Evolutionary conservation across 2,888 invertebrate species (phyloP), one percentile per base, ranked within the genome.

Genomic region (Cephus pulcher): DNA sequence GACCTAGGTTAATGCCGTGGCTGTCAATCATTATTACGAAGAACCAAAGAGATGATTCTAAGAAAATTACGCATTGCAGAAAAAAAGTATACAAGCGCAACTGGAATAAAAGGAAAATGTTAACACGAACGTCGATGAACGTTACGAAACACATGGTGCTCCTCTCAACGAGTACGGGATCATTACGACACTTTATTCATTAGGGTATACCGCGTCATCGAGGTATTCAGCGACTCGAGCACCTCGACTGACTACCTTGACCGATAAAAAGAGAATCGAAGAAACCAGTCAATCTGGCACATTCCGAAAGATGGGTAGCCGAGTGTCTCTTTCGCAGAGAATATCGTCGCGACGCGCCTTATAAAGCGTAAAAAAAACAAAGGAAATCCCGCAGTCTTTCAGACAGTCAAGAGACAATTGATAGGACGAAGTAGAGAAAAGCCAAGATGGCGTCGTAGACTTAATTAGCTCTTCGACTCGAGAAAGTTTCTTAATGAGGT

Each of bases 191-290:
- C 79, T 82, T 83, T 83, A 85, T 85, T 87, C 86, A 84, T 86
- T 86, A 86, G 83, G 80, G 80, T 81, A 82, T 81, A 75, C 77
- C 75, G 30, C 75, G 80, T 78, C 77, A 33, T 76, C 78, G 79
- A 79, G 70, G 56, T 40, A 73, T 74, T 69, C 76, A 73, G 56
- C 33, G n/a, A 30, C 70, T 70, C 69, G 15, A 37, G 75, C 33
- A 70, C 15, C 73, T 68, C 32, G 71, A 73, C 73, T 75, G 71
- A 74, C 81, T 84, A 84, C 88, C 88, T 88, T 88, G 87, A 86
- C 87, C 87, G 86, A 87, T 85, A 85, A 86, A 87, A 81, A 80
- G 85, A 87, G 56, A 87, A 83, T 71, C 71, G 71, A 71, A 71
- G 71, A 71, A 71, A 32, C 32, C 71, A 34, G 71, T 12, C 4